Evolutionary conservation across 1,140 invertebrate species (phyloP).

Genomic region (Pollicipes pollicipes): DNA sequence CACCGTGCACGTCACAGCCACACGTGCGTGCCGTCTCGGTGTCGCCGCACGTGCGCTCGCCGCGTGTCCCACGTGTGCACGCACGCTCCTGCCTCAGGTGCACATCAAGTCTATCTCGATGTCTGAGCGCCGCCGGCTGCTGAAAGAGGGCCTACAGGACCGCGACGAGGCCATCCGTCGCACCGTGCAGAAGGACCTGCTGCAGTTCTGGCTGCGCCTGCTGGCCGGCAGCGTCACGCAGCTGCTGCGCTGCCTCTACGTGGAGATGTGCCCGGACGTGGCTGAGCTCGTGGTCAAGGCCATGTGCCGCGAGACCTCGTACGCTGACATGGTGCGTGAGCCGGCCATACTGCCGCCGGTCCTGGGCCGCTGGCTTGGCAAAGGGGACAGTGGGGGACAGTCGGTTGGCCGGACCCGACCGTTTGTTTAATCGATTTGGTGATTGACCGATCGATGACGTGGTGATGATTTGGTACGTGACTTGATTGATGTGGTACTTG

Average conservation of each 20-base stretch:
- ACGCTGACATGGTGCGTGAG: conserved; percentile 2
- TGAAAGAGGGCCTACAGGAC: conserved; percentile 47
- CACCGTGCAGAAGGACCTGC: conserved; percentile 17
- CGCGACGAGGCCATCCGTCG: conserved; percentile 28
- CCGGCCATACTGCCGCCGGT: too few species aligned
- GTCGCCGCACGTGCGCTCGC: too few species aligned
- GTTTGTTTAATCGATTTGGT: too few species aligned
- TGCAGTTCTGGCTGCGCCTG: conserved; percentile 38
- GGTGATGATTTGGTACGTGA: too few species aligned
- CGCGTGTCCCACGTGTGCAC: too few species aligned
- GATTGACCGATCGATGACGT: too few species aligned
- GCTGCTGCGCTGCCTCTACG: conserved; percentile 40
- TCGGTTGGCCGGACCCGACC: too few species aligned
- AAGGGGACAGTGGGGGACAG: too few species aligned
- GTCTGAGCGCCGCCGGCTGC: conserved; percentile 40
- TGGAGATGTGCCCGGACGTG: conserved; percentile 33
- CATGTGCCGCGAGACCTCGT: conserved; percentile 24
- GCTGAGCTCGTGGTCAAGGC: conserved; percentile 28
- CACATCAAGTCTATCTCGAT: conserved; percentile 46
- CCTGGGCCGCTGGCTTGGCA: too few species aligned
- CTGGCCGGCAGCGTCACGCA: conserved; percentile 40
- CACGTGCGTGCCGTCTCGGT: too few species aligned
- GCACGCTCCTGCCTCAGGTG: conserved; percentile 32
- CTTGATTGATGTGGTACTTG: too few species aligned
- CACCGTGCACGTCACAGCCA: too few species aligned